A percentile compares a stretch with the other conserved stretches of the same genome.
phyloP scores from a whole-genome alignment of 2,888 invertebrate species.

The Conops quadrifasciatus region DNA sequence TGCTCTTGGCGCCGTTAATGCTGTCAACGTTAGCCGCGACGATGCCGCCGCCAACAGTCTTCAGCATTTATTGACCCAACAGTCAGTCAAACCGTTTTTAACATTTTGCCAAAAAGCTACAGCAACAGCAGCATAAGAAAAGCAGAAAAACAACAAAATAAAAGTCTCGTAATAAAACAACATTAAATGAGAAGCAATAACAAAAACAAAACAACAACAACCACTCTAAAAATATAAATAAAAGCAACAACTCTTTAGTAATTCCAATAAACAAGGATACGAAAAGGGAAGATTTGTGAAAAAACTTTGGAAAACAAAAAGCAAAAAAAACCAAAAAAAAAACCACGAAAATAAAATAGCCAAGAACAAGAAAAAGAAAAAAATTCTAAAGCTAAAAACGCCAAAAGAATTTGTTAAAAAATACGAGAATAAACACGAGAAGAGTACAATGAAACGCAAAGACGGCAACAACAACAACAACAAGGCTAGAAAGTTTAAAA shows the following conservation, averaged over 20 bases:
- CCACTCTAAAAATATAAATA: background rate
- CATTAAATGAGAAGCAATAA: background rate
- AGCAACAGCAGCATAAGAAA: background rate
- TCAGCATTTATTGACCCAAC: constrained; percentile 33
- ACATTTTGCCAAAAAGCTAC: no score
- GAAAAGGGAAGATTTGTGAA: no score
- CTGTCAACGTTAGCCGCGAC: background rate
- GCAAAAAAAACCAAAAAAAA: no score
- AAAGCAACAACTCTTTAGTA: no score
- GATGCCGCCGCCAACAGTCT: constrained; percentile 15
- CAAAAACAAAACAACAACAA: background rate
- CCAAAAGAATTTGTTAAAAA: background rate
- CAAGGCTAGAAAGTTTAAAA: no score
- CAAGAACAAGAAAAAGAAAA: no score
- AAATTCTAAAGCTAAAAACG: background rate
- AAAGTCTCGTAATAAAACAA: background rate
- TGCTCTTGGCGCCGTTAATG: no score
- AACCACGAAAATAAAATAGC: no score
- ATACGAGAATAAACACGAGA: background rate
- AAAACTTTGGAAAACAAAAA: no score
- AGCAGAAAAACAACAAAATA: background rate
- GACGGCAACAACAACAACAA: constrained; percentile 6
- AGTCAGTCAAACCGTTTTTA: constrained; percentile 13
- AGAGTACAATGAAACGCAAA: background rate
- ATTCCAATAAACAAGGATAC: no score